phyloP scores from a whole-genome alignment of 2,113 vertebrate species.

The Mastomys natalensis region DNA sequence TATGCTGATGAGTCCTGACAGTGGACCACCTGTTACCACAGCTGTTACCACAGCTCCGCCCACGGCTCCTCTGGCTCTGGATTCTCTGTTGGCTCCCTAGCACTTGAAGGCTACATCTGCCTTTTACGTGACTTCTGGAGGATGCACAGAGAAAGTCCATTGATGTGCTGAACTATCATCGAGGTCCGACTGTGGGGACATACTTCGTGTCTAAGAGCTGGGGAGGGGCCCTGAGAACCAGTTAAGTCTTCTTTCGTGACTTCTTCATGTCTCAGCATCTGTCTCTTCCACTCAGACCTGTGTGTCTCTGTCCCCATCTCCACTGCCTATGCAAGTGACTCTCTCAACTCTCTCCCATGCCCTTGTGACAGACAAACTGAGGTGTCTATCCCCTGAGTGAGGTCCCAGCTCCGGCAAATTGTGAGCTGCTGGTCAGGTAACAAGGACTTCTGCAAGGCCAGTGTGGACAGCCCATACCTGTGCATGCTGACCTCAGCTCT shows the following conservation, averaged over 20 bases:
- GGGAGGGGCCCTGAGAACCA: not conserved
- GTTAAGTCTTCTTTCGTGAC: not conserved
- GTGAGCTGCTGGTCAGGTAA: not conserved
- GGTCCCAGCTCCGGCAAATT: not conserved
- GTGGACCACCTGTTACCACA: not conserved
- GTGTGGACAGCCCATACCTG: not conserved
- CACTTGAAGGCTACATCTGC: not conserved
- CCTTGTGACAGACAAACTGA: not conserved
- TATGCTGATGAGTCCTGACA: not conserved
- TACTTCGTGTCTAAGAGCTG: not conserved
- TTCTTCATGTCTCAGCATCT: not conserved
- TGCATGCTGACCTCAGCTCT: not conserved
- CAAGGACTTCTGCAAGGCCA: not conserved
- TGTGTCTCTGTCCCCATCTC: not conserved
- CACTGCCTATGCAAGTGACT: not conserved
- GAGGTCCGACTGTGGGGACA: not conserved
- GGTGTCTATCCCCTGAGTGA: not conserved
- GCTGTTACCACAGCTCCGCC: not conserved
- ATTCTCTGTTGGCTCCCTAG: not conserved
- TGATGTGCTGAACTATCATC: not conserved
- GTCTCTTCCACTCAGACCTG: not conserved
- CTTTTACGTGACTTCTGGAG: not conserved
- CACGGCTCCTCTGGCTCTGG: not conserved
- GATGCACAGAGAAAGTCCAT: not conserved
- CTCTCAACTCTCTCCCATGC: not conserved